Conservation (phyloP, 2,888 invertebrate genomes). For the Eupithecia centaureata region DNA sequence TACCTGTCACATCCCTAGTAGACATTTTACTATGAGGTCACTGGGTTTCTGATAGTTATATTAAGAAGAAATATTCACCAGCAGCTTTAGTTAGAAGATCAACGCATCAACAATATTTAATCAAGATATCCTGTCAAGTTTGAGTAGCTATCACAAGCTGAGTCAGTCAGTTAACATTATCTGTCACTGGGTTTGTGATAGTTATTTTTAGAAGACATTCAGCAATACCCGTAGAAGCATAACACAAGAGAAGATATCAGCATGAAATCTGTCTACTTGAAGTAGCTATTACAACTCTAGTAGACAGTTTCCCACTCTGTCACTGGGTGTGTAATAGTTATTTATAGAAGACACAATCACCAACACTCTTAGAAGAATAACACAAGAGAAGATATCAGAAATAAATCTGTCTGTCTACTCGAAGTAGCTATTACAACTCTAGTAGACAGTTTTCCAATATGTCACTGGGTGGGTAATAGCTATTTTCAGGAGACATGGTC, state of each 20-base stretch:
- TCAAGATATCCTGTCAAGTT: too few relatives aligned
- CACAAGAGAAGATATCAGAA: not conserved
- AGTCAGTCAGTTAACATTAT: too few relatives aligned
- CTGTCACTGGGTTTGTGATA: conserved; percentile 23
- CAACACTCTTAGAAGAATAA: not conserved
- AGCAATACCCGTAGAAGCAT: too few relatives aligned
- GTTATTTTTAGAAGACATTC: conserved; percentile 28
- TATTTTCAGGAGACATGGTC: conserved; percentile 39
- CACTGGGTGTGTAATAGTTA: conserved; percentile 38
- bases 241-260: too few relatives aligned
- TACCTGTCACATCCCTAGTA: conserved; percentile 39
- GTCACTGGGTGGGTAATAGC: conserved; percentile 25
- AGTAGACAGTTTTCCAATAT: conserved; percentile 35
- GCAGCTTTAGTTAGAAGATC: too few relatives aligned
- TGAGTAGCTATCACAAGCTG: too few relatives aligned
- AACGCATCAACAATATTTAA: too few relatives aligned
- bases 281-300: conserved; percentile 30
- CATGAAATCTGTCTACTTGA: too few relatives aligned
- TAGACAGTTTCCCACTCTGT: conserved; percentile 42
- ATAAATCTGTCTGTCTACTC: not conserved
- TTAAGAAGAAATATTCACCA: too few relatives aligned
- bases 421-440: conserved; percentile 36
- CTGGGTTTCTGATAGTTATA: too few relatives aligned
- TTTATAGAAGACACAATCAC: not conserved
- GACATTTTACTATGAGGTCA: conserved; percentile 30